Conservation (phyloP, 2,113 vertebrate species). For the Mugil cephalus region DNA sequence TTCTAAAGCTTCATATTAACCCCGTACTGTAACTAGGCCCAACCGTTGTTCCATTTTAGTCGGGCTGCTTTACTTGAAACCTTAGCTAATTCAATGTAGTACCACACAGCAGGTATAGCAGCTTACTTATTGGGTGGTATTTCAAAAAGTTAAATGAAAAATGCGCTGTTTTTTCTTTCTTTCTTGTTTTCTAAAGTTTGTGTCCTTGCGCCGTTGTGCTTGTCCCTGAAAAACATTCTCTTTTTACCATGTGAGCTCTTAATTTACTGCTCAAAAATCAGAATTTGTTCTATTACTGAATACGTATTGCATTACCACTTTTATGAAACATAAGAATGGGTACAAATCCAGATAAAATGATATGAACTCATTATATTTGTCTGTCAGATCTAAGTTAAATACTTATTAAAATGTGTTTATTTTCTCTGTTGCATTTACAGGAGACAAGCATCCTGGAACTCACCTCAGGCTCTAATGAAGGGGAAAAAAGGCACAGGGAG, state of each 20-base stretch:
- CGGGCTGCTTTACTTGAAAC: background rate
- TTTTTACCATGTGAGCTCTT: background rate
- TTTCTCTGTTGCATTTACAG: constrained; percentile 2
- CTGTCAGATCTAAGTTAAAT: constrained; percentile 13
- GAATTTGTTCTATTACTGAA: constrained; percentile 5
- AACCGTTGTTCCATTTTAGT: too few relatives aligned
- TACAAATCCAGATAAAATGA: background rate
- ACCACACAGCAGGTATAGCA: background rate
- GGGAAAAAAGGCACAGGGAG: constrained; percentile 45
- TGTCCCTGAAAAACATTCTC: background rate
- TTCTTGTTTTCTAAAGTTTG: background rate
- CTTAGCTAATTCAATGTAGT: background rate
- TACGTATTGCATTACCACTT: background rate
- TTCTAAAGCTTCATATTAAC: too few relatives aligned
- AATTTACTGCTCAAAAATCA: background rate
- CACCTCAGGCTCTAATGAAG: constrained; percentile 61
- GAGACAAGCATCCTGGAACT: constrained; percentile 24
- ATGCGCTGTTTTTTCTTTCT: background rate
- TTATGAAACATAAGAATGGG: constrained; percentile 18
- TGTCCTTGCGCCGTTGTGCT: background rate
- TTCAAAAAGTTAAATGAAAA: background rate
- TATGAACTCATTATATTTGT: constrained; percentile 3
- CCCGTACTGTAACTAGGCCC: too few relatives aligned
- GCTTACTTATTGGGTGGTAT: background rate
- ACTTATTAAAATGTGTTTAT: constrained; percentile 18